Evolutionary conservation across 37 sponge, comb jelly and placozoan genomes (phyloP).

Genomic region (Ianthella basta): DNA sequence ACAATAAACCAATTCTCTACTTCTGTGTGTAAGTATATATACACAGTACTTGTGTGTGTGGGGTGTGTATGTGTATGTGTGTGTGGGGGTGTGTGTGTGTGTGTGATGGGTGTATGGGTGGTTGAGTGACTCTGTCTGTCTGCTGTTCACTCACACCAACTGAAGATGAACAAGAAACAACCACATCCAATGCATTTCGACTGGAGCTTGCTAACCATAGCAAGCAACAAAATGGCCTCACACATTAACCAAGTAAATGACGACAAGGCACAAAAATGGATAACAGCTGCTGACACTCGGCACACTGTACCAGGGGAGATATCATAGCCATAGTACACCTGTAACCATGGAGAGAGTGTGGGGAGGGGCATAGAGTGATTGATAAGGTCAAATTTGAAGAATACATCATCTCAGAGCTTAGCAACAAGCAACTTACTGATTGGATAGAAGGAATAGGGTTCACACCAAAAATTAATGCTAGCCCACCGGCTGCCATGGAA

Average conservation of each 20-base stretch:
- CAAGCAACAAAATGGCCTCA: constrained; percentile 16
- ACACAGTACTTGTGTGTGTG: too few relatives aligned
- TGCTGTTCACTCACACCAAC: constrained; percentile 13
- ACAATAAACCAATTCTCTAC: too few relatives aligned
- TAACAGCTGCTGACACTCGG: background rate
- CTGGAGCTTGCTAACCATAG: constrained; percentile 15
- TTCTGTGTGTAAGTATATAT: too few relatives aligned
- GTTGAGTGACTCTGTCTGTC: too few relatives aligned
- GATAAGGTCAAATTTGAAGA: too few relatives aligned
- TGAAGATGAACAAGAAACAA: constrained; percentile 3
- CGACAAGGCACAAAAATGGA: background rate
- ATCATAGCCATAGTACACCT: constrained; percentile 1
- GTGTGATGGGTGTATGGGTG: too few relatives aligned
- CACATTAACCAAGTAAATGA: constrained; percentile 27
- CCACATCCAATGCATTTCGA: constrained; percentile 23
- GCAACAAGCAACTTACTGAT: background rate
- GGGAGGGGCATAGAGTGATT: too few relatives aligned
- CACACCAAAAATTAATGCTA: constrained; percentile 13
- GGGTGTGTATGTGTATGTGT: too few relatives aligned
- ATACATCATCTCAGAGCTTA: too few relatives aligned
- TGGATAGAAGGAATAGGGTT: background rate
- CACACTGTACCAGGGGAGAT: constrained; percentile 14
- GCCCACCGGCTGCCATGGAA: constrained; percentile 18
- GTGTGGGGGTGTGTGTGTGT: too few relatives aligned
- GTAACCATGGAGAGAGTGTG: background rate